A percentile compares a stretch with the other conserved stretches of the same genome.
These are phyloP conservation scores for Champsocephalus esox DNA, from an alignment of 2,797 vertebrate species.

Conservation along the genomic window DNA sequence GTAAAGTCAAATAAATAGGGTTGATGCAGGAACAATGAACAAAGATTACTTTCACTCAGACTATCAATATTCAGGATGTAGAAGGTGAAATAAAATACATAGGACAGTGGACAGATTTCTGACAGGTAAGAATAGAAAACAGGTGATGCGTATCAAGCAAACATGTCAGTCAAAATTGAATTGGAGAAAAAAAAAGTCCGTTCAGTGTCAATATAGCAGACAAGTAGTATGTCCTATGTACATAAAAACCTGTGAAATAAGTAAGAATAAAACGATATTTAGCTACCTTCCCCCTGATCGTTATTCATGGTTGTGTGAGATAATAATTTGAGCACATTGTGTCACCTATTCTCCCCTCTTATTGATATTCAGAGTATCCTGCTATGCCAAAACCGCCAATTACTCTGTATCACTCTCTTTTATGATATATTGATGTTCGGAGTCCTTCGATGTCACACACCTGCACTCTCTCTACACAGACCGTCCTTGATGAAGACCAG, in stretches of 20 bases:
- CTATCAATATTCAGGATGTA: slow-evolving; percentile 27
- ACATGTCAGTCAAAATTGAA: slow-evolving; percentile 38
- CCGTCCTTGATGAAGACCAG: slow-evolving; percentile 13
- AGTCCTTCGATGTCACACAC: slow-evolving; percentile 28
- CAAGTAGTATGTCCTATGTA: neutral
- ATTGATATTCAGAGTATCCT: neutral
- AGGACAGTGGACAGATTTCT: slow-evolving; percentile 21
- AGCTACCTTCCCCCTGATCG: neutral
- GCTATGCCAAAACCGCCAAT: neutral
- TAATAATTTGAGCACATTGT: neutral
- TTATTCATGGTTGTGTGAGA: neutral
- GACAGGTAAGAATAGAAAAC: slow-evolving; percentile 30
- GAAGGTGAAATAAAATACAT: slow-evolving; percentile 16
- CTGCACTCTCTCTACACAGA: slow-evolving; percentile 9
- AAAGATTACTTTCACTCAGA: slow-evolving; percentile 15
- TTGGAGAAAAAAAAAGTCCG: slow-evolving; percentile 12
- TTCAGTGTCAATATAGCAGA: slow-evolving; percentile 1
- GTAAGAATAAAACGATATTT: too few species aligned
- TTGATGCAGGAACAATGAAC: slow-evolving; percentile 28
- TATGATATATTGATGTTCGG: slow-evolving; percentile 12
- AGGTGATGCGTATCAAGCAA: slow-evolving; percentile 19
- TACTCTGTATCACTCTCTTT: neutral
- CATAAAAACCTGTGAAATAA: neutral
- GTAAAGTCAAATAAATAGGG: slow-evolving; percentile 27
- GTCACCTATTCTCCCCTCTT: neutral